These are phyloP conservation scores for Halictus quadricinctus DNA, from an alignment of 2,888 invertebrate genomes.

Conservation along the genomic window DNA sequence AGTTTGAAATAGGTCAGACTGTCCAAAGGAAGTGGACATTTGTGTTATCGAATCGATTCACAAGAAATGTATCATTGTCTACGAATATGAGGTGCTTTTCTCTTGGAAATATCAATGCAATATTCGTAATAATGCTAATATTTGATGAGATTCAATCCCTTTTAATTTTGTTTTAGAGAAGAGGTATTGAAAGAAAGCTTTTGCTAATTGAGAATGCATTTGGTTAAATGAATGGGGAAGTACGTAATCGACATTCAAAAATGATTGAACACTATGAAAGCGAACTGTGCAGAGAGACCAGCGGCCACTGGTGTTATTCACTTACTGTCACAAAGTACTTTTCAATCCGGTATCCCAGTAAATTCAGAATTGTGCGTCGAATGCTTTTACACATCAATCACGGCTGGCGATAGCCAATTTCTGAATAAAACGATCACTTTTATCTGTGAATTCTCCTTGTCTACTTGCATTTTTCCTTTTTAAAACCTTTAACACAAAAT, in stretches of 20 bases:
- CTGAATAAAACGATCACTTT: neutral
- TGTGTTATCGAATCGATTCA: neutral
- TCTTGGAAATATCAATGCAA: neutral
- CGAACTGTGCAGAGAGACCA: neutral
- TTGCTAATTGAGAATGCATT: neutral
- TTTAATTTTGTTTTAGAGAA: neutral
- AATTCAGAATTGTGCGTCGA: neutral
- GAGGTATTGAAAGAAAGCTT: neutral
- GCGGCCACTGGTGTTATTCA: neutral
- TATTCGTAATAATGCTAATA: too few species aligned
- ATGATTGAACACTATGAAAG: neutral
- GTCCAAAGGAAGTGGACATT: neutral
- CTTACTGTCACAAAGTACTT: neutral
- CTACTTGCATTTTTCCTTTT: neutral
- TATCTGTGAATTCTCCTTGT: neutral
- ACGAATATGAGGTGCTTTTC: neutral
- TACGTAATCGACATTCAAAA: neutral
- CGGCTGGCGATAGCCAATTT: neutral
- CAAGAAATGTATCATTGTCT: neutral
- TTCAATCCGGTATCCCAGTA: neutral
- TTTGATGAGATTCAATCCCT: neutral
- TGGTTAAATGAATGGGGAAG: neutral
- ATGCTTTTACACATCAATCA: neutral
- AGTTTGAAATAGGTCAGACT: neutral
- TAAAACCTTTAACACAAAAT: fast-evolving